Conservation (phyloP, 2,797 vertebrate species). For the Coracias cyanogaster region DNA sequence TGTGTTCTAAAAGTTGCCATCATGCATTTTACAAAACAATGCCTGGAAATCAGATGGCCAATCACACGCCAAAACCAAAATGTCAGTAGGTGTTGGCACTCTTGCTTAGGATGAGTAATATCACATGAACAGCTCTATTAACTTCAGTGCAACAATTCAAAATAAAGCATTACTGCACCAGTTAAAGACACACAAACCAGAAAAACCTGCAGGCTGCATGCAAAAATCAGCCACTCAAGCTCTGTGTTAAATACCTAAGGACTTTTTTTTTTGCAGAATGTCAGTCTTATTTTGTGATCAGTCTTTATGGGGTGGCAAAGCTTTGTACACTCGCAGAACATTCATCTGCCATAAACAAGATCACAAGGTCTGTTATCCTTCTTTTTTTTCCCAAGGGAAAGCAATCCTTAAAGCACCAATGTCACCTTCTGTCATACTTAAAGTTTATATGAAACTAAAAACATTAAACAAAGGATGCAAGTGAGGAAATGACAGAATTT, state of each 20-base stretch:
- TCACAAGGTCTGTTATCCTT: slow-evolving; percentile 6
- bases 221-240: neutral
- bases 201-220: neutral
- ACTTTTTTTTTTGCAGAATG: neutral
- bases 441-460: neutral
- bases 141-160: neutral
- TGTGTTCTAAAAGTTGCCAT: neutral
- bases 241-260: neutral
- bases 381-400: neutral
- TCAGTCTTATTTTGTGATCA: neutral
- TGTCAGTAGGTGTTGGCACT: neutral
- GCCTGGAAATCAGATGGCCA: neutral
- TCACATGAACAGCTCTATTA: neutral
- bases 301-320: neutral
- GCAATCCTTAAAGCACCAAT: neutral
- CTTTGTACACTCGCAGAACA: neutral
- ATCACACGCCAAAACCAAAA: neutral
- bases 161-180: neutral
- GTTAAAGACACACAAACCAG: neutral
- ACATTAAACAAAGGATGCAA: neutral
- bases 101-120: neutral
- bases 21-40: neutral
- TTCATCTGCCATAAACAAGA: neutral
- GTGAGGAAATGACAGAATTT: neutral
- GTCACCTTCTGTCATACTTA: neutral